Evolutionary conservation across 2,797 vertebrate species (phyloP).

Genomic region (Mareca penelope): DNA sequence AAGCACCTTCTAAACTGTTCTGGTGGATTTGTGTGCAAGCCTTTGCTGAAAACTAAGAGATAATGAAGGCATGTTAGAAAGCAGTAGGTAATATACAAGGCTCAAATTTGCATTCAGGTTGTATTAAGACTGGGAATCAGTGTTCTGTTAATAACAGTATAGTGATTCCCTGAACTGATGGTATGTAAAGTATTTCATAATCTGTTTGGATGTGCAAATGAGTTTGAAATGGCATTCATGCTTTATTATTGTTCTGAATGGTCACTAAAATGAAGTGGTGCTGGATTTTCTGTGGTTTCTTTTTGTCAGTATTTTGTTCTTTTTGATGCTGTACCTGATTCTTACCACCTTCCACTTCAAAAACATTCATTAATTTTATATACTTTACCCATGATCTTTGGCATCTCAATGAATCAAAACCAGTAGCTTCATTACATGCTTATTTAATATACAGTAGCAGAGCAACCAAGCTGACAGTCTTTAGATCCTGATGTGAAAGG

Average conservation of each 20-base stretch:
- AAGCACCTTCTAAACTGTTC: background rate
- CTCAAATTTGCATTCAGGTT: conserved; percentile 42
- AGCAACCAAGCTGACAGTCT: conserved; percentile 14
- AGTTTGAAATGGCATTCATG: background rate
- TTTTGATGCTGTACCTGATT: background rate
- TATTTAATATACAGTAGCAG: conserved; percentile 30
- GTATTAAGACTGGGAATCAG: background rate
- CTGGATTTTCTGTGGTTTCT: background rate
- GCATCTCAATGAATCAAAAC: conserved; percentile 3
- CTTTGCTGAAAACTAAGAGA: background rate
- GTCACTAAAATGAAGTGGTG: background rate
- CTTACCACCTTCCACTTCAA: background rate
- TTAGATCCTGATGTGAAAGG: conserved; percentile 20
- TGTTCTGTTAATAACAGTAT: conserved; percentile 21
- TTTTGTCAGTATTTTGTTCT: background rate
- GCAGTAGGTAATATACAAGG: conserved; percentile 1
- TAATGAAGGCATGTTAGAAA: background rate
- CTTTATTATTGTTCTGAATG: background rate
- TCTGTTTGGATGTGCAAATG: background rate
- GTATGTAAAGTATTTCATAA: background rate
- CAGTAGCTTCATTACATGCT: conserved; percentile 5
- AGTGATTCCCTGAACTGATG: background rate
- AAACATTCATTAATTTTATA: background rate
- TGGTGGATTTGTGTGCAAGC: background rate
- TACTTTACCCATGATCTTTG: background rate